Conservation (phyloP, 1,140 invertebrate species). For the Drosophila biarmipes region DNA sequence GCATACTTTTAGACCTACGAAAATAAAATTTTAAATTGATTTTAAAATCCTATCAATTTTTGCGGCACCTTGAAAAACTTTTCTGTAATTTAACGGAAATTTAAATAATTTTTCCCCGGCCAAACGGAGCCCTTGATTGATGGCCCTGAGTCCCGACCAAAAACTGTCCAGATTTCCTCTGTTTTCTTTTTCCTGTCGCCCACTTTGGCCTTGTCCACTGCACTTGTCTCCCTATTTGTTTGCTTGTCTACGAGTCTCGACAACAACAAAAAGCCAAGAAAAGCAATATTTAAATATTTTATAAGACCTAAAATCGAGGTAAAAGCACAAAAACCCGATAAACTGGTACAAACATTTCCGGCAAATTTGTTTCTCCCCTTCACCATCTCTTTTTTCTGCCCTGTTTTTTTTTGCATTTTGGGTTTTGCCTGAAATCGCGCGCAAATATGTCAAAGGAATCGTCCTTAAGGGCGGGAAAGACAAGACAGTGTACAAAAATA, state of each 20-base stretch:
- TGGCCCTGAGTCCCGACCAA: conserved; percentile 27
- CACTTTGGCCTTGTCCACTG: conserved; percentile 9
- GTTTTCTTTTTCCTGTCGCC: not conserved
- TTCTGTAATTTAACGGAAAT: too few relatives aligned
- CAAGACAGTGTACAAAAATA: conserved; percentile 8
- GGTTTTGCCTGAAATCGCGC: conserved; percentile 50
- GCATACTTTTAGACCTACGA: too few relatives aligned
- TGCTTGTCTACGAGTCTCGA: conserved; percentile 25
- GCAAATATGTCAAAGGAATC: conserved; percentile 67
- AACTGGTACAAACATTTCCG: conserved; percentile 28
- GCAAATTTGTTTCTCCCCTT: conserved; percentile 38
- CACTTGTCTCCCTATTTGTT: conserved; percentile 34
- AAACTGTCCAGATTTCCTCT: not conserved
- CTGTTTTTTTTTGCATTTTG: not conserved
- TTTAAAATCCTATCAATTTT: too few relatives aligned
- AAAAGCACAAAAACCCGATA: conserved; percentile 6
- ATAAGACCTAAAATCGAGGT: conserved; percentile 49
- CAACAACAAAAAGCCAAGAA: conserved; percentile 11
- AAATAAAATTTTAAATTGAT: too few relatives aligned
- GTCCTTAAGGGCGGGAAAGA: not conserved
- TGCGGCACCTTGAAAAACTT: too few relatives aligned
- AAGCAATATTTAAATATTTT: conserved; percentile 68
- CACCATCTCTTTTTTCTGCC: not conserved
- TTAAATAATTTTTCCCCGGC: not conserved
- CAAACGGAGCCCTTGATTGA: conserved; percentile 25